Percentiles rank a stretch among this genome's conserved stretches.
Evolutionary conservation across 2,888 invertebrate genomes (phyloP).

Genomic region (Terebella lapidaria): DNA sequence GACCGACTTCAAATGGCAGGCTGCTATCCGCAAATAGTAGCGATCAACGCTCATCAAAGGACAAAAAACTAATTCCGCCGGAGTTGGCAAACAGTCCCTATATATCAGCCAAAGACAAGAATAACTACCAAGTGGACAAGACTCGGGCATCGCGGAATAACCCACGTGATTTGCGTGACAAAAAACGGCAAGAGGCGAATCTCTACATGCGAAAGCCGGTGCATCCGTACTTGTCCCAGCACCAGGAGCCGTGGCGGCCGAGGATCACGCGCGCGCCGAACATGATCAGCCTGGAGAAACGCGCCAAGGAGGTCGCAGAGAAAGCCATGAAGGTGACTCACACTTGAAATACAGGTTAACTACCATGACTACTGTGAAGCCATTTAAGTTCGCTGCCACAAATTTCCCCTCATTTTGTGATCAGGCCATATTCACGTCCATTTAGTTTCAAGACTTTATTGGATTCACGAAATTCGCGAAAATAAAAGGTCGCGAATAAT

Average conservation of each 20-base stretch:
- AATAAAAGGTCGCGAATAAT: too few relatives aligned
- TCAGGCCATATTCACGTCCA: too few relatives aligned
- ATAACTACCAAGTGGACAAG: background rate
- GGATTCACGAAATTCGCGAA: too few relatives aligned
- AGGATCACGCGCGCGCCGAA: constrained; percentile 3
- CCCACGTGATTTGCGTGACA: background rate
- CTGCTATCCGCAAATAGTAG: background rate
- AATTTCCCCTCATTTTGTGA: too few relatives aligned
- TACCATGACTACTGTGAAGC: too few relatives aligned
- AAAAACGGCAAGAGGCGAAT: background rate
- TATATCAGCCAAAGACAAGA: constrained; percentile 7
- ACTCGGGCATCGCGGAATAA: background rate
- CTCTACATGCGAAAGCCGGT: background rate
- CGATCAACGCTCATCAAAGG: background rate
- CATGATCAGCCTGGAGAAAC: constrained; percentile 19
- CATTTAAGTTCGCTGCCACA: too few relatives aligned
- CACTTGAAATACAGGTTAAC: too few relatives aligned
- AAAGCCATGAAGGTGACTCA: constrained; percentile 26
- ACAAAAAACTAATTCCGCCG: background rate
- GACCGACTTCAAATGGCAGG: background rate
- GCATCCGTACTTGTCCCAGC: background rate
- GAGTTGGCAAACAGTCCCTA: constrained; percentile 18
- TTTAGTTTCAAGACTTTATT: too few relatives aligned
- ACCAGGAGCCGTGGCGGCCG: background rate
- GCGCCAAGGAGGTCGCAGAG: constrained; percentile 16